Evolutionary conservation across 2,797 vertebrate species (phyloP).

Genomic region (Pampus argenteus): DNA sequence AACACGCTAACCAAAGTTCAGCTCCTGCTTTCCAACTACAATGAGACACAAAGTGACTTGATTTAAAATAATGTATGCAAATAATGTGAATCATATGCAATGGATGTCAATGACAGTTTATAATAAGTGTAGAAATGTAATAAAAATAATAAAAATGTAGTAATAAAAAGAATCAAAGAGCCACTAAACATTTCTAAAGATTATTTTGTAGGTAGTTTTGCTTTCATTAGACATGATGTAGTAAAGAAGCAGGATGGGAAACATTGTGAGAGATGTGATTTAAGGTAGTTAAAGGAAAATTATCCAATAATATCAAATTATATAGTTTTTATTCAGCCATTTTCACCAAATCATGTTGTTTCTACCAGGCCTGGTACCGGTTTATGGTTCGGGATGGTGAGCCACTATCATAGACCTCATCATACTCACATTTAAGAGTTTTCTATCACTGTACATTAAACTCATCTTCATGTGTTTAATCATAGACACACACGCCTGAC

Average conservation of each 20-base stretch:
- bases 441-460: too few species aligned
- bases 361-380: too few species aligned
- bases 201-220: not conserved
- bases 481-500: too few species aligned
- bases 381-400: too few species aligned
- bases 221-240: not conserved
- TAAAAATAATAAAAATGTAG: not conserved
- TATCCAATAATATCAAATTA: too few species aligned
- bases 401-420: too few species aligned
- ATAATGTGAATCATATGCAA: not conserved
- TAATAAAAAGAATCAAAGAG: not conserved
- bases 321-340: too few species aligned
- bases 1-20: constrained; percentile 3
- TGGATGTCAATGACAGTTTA: too few species aligned
- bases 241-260: not conserved
- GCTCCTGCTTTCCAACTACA: not conserved
- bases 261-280: not conserved
- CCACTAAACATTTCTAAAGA: not conserved
- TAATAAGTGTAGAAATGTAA: not conserved
- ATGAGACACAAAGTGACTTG: not conserved
- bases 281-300: too few species aligned
- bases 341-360: too few species aligned
- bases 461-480: too few species aligned
- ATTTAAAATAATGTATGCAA: constrained; percentile 5
- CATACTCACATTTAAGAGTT: too few species aligned